These are phyloP conservation scores for Zosterops borbonicus DNA, from an alignment of 2,113 vertebrate species.

Conservation along the genomic window DNA sequence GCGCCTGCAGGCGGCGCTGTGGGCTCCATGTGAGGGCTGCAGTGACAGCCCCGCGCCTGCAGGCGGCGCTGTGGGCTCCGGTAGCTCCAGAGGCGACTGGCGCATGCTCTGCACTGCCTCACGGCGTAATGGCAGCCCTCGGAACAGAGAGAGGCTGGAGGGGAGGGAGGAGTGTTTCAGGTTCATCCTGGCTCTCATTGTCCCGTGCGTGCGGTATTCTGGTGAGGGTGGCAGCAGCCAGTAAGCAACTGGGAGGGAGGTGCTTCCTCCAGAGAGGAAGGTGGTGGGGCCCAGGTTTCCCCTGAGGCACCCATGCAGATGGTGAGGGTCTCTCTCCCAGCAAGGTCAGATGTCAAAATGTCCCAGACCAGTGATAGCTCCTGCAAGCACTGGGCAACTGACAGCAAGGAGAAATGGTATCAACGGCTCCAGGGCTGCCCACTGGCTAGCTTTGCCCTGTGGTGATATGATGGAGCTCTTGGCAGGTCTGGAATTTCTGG, in stretches of 20 bases:
- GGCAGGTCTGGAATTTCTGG: too few species aligned
- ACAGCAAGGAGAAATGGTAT: not conserved
- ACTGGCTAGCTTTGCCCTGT: too few species aligned
- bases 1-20: not conserved
- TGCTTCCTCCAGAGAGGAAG: not conserved
- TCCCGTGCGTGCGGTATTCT: fast-evolving
- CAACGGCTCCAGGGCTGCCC: too few species aligned
- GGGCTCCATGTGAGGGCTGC: too few species aligned
- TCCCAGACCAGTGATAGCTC: not conserved
- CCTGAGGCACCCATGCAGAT: not conserved
- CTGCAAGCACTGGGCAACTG: fast-evolving
- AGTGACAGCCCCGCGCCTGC: not conserved
- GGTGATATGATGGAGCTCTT: too few species aligned
- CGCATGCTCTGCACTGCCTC: fast-evolving
- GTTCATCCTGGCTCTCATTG: not conserved
- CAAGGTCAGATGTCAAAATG: too few species aligned
- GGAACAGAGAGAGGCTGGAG: too few species aligned
- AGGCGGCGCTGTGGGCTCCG: not conserved
- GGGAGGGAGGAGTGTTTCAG: fast-evolving
- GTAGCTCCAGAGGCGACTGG: fast-evolving
- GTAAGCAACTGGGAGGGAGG: not conserved
- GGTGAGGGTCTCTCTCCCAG: not conserved
- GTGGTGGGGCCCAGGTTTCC: not conserved
- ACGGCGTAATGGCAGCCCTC: fast-evolving
- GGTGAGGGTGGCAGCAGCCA: too few species aligned